Base-by-base conservation (phyloP, 1,140 invertebrate genomes). In the Zaprionus africanus region DNA sequence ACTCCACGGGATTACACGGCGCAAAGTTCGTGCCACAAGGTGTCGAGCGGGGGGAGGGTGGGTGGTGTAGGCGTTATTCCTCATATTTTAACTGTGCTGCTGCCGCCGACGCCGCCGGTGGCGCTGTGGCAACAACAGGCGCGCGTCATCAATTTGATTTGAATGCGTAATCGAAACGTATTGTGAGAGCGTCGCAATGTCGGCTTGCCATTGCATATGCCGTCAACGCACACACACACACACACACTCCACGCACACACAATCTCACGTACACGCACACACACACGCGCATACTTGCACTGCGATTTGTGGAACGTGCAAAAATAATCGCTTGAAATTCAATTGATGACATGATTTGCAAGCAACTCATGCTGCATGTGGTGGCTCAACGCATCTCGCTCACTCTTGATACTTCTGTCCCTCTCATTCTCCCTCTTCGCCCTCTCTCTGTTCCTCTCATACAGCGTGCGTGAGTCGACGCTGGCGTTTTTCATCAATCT, bases 301-400 rank as follows among this genome's bases (percentile, higher is more conserved):
- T 71, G 73, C 74, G 84, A 88, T 87, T 87, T 88, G 64, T 71
- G 80, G 56, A 81, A 87, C 85, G 81, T 87, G 84, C 81, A 81
- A 76, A 82, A 87, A 87, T 87, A 87, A 87, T 87, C 84, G 84
- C 84, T 90, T 79, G 76, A 90, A 90, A 90, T 90, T 90, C 85
- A 90, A 90, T 90, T 90, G 85, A 90, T 90, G 85, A 82, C 85
- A 90, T 90, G 85, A 90, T 90, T 90, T 90, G 73, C 81, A 77
- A 64, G 67, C 85, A 73, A 59, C 77, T 68, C 67, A 67, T 83
- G 73, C 58, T 65, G 70, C 53, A 72, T 56, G 67, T 64, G 53
- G 31, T 70, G 49, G 43, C 65, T 34, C 26, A 46, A 7, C 41
- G 17, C 41, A 46, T 17, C 41, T 46, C 41, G n/a, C 41, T 46